phyloP scores from a whole-genome alignment of 2,888 invertebrate genomes.

The Calliopum simillimum region DNA sequence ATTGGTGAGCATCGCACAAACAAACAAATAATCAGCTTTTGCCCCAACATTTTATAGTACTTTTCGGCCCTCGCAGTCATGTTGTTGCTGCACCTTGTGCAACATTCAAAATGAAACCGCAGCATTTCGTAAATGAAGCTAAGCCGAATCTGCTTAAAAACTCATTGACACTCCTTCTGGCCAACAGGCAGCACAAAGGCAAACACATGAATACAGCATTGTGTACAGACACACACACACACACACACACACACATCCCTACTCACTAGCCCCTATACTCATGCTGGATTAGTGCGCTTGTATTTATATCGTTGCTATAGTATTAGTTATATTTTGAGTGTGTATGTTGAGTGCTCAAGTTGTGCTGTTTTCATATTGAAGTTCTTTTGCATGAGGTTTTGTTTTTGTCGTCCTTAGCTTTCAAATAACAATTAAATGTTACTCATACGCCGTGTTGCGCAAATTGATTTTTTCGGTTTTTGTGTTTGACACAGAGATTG shows the following conservation, averaged over 20 bases:
- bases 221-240: conserved; percentile 13
- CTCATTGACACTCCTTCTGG: conserved; percentile 40
- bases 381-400: too few relatives aligned
- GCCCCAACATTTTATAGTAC: neutral
- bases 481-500: too few relatives aligned
- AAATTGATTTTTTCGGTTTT: too few relatives aligned
- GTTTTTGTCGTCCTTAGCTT: too few relatives aligned
- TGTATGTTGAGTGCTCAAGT: too few relatives aligned
- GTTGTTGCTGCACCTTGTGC: conserved; percentile 18
- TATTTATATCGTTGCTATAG: too few relatives aligned
- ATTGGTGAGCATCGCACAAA: conserved; percentile 9
- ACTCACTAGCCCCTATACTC: neutral
- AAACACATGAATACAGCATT: neutral
- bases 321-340: too few relatives aligned
- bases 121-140: conserved; percentile 29
- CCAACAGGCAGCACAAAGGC: neutral
- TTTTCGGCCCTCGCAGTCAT: conserved; percentile 9
- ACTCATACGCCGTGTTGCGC: too few relatives aligned
- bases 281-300: too few relatives aligned
- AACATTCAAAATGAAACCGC: conserved; percentile 18
- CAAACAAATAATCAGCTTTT: conserved; percentile 30
- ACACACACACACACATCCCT: conserved; percentile 24
- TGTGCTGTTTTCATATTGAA: too few relatives aligned
- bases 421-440: too few relatives aligned
- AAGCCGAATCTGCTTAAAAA: conserved; percentile 41